These are phyloP conservation scores for Platycheirus albimanus DNA, from an alignment of 2,888 invertebrate species.

Conservation along the genomic window DNA sequence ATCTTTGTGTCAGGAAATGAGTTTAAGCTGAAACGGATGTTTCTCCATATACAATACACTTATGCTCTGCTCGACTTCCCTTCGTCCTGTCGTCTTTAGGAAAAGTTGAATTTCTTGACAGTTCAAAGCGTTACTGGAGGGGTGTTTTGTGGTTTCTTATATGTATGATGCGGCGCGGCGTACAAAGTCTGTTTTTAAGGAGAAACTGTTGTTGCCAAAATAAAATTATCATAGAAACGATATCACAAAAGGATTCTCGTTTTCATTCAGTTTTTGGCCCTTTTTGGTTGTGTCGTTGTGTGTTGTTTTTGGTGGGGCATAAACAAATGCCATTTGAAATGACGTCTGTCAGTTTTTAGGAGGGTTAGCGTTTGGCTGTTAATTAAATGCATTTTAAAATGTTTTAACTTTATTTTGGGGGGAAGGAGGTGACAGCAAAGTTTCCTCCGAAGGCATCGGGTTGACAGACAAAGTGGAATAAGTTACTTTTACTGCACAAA, in stretches of 20 bases:
- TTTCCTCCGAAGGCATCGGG: background rate
- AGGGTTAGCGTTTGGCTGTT: slow-evolving; percentile 58
- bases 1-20: slow-evolving; percentile 73
- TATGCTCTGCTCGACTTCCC: background rate
- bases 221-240: slow-evolving; percentile 61
- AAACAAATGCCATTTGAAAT: slow-evolving; percentile 69
- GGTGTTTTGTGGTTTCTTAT: slow-evolving; percentile 54
- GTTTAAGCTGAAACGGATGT: slow-evolving; percentile 74
- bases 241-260: slow-evolving; percentile 59
- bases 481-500: slow-evolving; percentile 48
- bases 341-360: slow-evolving; percentile 63
- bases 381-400: slow-evolving; percentile 65
- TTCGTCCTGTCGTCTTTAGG: slow-evolving; percentile 37
- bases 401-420: slow-evolving; percentile 5
- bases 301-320: slow-evolving; percentile 30
- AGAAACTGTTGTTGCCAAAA: slow-evolving; percentile 33
- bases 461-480: slow-evolving; percentile 42
- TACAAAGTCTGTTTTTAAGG: slow-evolving; percentile 1
- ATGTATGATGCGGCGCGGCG: slow-evolving; percentile 27
- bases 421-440: slow-evolving; percentile 1
- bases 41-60: slow-evolving; percentile 18
- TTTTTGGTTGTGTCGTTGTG: no score
- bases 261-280: background rate
- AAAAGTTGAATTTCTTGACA: slow-evolving; percentile 70
- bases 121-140: slow-evolving; percentile 35